Evolutionary conservation across 2,888 invertebrate genomes (phyloP).

Genomic region (Proisotoma minuta): DNA sequence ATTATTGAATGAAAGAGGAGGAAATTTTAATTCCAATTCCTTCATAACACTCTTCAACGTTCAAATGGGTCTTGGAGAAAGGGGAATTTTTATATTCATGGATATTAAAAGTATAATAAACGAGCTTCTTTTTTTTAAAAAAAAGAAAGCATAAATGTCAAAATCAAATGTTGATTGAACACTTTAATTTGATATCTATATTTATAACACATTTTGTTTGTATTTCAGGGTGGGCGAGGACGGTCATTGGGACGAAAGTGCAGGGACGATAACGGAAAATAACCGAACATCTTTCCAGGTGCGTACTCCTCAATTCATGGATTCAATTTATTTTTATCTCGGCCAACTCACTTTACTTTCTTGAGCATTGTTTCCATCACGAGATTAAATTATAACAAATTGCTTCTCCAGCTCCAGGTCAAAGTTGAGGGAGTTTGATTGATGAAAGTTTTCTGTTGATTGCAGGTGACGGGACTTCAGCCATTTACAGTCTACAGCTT

Average conservation of each 20-base stretch:
- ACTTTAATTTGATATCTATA: too few relatives aligned
- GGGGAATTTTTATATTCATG: too few relatives aligned
- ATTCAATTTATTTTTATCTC: neutral
- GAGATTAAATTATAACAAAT: neutral
- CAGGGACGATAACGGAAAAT: conserved; percentile 60
- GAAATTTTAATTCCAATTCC: too few relatives aligned
- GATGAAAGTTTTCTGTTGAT: conserved; percentile 16
- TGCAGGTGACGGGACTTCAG: conserved; percentile 61
- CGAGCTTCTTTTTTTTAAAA: too few relatives aligned
- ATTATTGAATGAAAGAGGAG: conserved; percentile 5
- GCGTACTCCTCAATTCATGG: neutral
- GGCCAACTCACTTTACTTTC: neutral
- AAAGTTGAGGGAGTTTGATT: conserved; percentile 7
- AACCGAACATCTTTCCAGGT: conserved; percentile 60
- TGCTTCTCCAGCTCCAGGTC: neutral
- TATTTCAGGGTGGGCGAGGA: conserved; percentile 64
- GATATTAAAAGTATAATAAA: too few relatives aligned
- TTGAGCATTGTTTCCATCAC: neutral
- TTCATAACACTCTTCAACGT: too few relatives aligned
- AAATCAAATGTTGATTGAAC: too few relatives aligned
- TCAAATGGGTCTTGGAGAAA: too few relatives aligned
- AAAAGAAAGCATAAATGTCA: too few relatives aligned
- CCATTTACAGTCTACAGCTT: conserved; percentile 74
- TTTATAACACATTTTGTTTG: too few relatives aligned
- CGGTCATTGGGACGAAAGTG: conserved; percentile 61